phyloP scores from a whole-genome alignment of 2,113 vertebrate genomes.

The Pimephales promelas region DNA sequence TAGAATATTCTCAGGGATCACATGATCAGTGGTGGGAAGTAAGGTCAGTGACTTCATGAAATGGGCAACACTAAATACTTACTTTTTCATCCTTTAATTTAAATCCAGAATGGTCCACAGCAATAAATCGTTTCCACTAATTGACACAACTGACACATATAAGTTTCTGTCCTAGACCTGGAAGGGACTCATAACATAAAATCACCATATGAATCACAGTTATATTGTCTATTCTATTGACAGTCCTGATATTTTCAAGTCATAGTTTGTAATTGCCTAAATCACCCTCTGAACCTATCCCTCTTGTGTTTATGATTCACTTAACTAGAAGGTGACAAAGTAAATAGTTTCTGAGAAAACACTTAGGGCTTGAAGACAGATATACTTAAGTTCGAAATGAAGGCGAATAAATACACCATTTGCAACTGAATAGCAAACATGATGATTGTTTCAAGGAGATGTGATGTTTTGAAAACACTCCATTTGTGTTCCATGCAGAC shows the following conservation, averaged over 20 bases:
- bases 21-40: not conserved
- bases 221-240: not conserved
- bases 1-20: not conserved
- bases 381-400: not conserved
- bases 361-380: too few species aligned
- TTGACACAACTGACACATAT: not conserved
- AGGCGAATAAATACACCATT: not conserved
- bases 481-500: not conserved
- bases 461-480: not conserved
- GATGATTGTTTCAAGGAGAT: not conserved
- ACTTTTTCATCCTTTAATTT: not conserved
- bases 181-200: not conserved
- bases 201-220: not conserved
- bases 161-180: not conserved
- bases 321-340: not conserved
- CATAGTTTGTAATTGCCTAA: not conserved
- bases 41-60: not conserved
- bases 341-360: not conserved
- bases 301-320: not conserved
- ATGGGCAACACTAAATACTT: not conserved
- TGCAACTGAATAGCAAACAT: not conserved
- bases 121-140: not conserved
- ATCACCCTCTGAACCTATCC: not conserved
- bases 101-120: not conserved
- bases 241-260: not conserved